These are phyloP conservation scores for Anthophora plumipes DNA, from an alignment of 2,888 invertebrate species.

Conservation along the genomic window DNA sequence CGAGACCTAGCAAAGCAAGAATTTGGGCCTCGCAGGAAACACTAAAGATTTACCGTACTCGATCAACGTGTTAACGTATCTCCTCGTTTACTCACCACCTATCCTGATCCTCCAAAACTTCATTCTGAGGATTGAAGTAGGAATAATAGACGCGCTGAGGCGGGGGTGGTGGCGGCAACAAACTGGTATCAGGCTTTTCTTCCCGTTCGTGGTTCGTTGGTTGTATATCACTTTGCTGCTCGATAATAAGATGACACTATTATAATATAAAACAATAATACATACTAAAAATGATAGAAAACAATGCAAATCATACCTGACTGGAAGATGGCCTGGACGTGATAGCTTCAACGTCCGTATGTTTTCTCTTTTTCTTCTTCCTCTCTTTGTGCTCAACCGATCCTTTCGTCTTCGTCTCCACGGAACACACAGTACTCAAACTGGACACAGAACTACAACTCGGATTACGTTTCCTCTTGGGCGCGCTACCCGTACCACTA, in stretches of 20 bases:
- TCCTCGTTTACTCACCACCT: slow-evolving; percentile 85
- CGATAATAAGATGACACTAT: neutral
- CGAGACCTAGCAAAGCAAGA: too few species aligned
- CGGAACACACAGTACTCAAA: slow-evolving; percentile 79
- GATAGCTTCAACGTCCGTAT: slow-evolving; percentile 73
- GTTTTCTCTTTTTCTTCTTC: slow-evolving; percentile 79
- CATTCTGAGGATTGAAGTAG: slow-evolving; percentile 89
- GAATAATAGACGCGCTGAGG: slow-evolving; percentile 88
- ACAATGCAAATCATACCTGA: slow-evolving; percentile 76
- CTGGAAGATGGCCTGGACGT: slow-evolving; percentile 78
- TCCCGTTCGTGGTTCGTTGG: slow-evolving; percentile 90
- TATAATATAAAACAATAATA: neutral
- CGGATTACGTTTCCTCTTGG: slow-evolving; percentile 80
- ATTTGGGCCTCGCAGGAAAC: too few species aligned
- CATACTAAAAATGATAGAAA: too few species aligned
- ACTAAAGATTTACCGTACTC: too few species aligned
- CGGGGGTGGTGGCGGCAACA: slow-evolving; percentile 81
- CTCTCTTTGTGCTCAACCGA: slow-evolving; percentile 79
- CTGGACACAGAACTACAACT: slow-evolving; percentile 79
- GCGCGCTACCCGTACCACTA: slow-evolving; percentile 64
- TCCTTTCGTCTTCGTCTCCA: slow-evolving; percentile 79
- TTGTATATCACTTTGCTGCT: slow-evolving; percentile 85
- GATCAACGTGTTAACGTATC: too few species aligned
- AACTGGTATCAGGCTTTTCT: slow-evolving; percentile 80
- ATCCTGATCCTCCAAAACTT: slow-evolving; percentile 88